Evolutionary conservation across 2,888 invertebrate genomes (phyloP).

Genomic region (Pterobdella sp.): DNA sequence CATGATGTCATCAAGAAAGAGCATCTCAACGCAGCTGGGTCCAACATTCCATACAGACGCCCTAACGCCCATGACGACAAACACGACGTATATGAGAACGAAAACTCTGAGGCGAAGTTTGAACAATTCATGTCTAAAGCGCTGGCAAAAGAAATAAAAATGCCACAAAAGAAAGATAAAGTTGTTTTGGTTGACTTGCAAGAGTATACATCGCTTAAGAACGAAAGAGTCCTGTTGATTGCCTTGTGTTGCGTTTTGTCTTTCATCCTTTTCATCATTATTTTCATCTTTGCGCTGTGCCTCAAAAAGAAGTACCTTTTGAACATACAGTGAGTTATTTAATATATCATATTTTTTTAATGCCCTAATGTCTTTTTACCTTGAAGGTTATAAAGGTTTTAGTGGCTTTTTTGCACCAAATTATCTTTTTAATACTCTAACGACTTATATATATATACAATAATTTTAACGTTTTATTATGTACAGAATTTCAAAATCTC

Average conservation of each 20-base stretch:
- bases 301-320: conserved; percentile 16
- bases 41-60: background rate
- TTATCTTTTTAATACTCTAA: too few species aligned
- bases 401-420: too few species aligned
- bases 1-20: background rate
- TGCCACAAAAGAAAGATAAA: background rate
- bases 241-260: conserved; percentile 13
- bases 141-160: conserved; percentile 4
- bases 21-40: background rate
- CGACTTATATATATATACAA: too few species aligned
- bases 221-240: conserved; percentile 20
- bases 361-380: too few species aligned
- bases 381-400: too few species aligned
- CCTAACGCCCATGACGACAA: background rate
- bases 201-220: background rate
- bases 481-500: too few species aligned
- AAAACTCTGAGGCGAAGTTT: background rate
- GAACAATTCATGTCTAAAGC: background rate
- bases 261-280: conserved; percentile 15
- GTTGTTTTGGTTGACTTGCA: background rate
- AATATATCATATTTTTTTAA: too few species aligned
- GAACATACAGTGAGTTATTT: background rate
- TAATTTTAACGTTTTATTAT: too few species aligned
- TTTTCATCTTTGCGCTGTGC: conserved; percentile 12
- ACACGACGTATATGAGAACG: background rate